These are phyloP conservation scores for Tetragnatha versicolor DNA, from an alignment of 1,140 invertebrate species.

Conservation along the genomic window DNA sequence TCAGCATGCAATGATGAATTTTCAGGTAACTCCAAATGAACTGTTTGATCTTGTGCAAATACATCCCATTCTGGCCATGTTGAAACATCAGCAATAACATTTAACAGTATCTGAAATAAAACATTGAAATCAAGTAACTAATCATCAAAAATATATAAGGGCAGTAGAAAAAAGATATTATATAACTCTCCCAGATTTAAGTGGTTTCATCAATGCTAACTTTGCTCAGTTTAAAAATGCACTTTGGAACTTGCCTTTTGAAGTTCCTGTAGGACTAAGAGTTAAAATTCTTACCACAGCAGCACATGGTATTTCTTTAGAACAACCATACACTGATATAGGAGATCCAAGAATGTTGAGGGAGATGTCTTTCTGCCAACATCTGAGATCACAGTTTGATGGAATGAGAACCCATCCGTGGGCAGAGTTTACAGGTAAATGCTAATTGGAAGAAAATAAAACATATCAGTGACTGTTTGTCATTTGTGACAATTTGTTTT, in stretches of 20 bases:
- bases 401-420: constrained; percentile 45
- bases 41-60: constrained; percentile 23
- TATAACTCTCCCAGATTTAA: too few species aligned
- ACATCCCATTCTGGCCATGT: constrained; percentile 56
- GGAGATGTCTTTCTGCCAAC: constrained; percentile 52
- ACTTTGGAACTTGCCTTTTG: too few species aligned
- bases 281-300: constrained; percentile 53
- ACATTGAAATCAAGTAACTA: not conserved
- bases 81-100: constrained; percentile 56
- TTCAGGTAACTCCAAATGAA: constrained; percentile 53
- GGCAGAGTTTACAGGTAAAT: constrained; percentile 41
- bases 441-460: constrained; percentile 26
- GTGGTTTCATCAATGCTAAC: too few species aligned
- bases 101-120: constrained; percentile 51
- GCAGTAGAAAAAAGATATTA: too few species aligned
- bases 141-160: too few species aligned
- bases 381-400: constrained; percentile 31
- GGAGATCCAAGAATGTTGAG: constrained; percentile 37
- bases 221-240: too few species aligned
- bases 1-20: constrained; percentile 51
- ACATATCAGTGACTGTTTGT: too few species aligned
- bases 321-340: constrained; percentile 42
- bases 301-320: constrained; percentile 40
- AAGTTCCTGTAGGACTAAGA: too few species aligned
- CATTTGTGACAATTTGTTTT: too few species aligned